Evolutionary conservation across 2,888 invertebrate genomes (phyloP).

Genomic region (Apotomis turbidana): DNA sequence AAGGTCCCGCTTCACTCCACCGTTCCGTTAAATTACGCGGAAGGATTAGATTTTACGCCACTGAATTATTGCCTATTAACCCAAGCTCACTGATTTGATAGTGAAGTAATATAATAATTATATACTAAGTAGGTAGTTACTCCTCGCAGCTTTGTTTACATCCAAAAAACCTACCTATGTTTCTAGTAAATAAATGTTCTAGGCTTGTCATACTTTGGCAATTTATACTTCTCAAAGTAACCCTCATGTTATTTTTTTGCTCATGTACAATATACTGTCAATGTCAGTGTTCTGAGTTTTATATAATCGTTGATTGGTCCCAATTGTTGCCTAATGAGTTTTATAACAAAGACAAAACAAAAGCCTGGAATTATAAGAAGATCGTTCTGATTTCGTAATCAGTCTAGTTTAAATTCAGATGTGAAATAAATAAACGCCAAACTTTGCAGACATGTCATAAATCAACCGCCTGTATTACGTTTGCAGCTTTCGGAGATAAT

Average conservation of each 20-base stretch:
- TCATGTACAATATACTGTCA: no score
- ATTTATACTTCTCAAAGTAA: no score
- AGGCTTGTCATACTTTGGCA: no score
- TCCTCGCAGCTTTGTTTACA: not conserved
- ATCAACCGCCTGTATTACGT: not conserved
- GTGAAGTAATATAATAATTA: not conserved
- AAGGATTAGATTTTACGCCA: constrained; percentile 21
- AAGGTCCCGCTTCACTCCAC: constrained; percentile 15
- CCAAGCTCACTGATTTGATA: not conserved
- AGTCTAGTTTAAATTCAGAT: not conserved
- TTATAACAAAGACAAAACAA: constrained; percentile 3
- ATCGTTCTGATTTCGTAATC: not conserved
- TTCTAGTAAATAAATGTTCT: no score
- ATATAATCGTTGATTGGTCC: not conserved
- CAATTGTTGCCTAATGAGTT: not conserved
- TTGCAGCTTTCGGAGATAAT: no score
- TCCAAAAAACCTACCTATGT: no score
- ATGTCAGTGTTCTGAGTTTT: no score
- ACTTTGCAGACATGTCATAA: constrained; percentile 9
- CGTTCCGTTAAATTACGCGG: constrained; percentile 28
- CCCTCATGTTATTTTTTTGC: no score
- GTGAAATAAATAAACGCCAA: not conserved
- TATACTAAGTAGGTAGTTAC: not conserved
- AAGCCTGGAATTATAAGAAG: not conserved
- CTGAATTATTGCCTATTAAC: constrained; percentile 3